phyloP scores from a whole-genome alignment of 2,113 vertebrate genomes.

The Bufo gargarizans region DNA sequence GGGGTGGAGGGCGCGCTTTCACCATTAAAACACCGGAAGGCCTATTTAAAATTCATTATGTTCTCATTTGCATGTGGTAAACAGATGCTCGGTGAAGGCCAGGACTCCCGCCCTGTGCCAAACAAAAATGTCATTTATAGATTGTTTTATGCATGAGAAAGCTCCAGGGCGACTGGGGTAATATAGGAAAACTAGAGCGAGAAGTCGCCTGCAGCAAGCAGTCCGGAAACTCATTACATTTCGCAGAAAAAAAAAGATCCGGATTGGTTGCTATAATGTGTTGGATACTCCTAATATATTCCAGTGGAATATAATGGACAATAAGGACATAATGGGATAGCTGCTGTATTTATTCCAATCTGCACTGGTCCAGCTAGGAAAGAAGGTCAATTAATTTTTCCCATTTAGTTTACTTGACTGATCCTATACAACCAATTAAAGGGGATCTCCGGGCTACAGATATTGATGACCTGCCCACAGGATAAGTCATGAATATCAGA shows the following conservation, averaged over 20 bases:
- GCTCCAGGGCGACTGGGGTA: not conserved
- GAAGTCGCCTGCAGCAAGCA: not conserved
- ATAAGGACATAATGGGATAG: not conserved
- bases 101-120: not conserved
- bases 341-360: too few species aligned
- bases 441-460: too few species aligned
- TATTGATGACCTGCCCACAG: too few species aligned
- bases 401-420: too few species aligned
- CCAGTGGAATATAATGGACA: not conserved
- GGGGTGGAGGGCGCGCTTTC: not conserved
- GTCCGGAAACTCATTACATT: not conserved
- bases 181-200: not conserved
- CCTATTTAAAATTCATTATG: slow-evolving; percentile 5
- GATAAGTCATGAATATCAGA: too few species aligned
- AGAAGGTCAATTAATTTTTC: too few species aligned
- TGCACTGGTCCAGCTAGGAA: too few species aligned
- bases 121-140: not conserved
- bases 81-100: not conserved
- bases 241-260: not conserved
- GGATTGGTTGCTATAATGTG: not conserved
- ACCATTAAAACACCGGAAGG: not conserved
- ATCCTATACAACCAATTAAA: too few species aligned
- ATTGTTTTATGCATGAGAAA: not conserved
- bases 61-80: not conserved
- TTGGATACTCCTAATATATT: not conserved